Base-by-base conservation (phyloP, 1,140 invertebrate species). In the Drosophila malerkotliana region DNA sequence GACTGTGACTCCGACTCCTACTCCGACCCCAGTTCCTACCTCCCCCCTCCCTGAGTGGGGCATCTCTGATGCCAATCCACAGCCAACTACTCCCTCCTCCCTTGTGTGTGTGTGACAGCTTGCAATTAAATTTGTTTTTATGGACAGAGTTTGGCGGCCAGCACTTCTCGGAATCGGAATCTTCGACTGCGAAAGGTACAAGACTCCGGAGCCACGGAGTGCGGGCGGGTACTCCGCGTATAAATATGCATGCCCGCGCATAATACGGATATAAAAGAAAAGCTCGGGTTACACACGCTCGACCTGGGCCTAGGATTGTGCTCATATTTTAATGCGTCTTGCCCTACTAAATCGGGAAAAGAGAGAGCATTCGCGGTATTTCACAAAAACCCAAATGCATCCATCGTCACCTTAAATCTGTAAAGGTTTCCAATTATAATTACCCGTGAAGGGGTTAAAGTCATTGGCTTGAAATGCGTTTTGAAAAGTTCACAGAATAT, bases 71-170 rank as follows among this genome's bases (percentile, higher is more conserved):
- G 21, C 66, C 66, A 67, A 68, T 69, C 41, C 41, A 44, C 41
- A n/a, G 14, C 14, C 66, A 51, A 56, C 64, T 49, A 56, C 64
- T 49, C 39, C 66, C 56, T 51, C 63, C 66, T 26, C 66, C 52
- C 67, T 62, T 15, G 24, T 78, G 71, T 62, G 71, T 62, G 76
- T 84, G 74, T 85, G 83, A 82, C 78, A 88, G 82, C 83, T 82
- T 79, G 83, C 82, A 87, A 87, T 87, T 87, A 87, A 87, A 88
- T 87, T 82, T 88, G 82, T 88, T 88, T 87, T 88, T 88, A 87
- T 87, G 82, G 57, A 73, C 58, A 73, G 44, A 49, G 34, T 62
- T 64, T 74, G 53, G 48, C 47, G 51, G 59, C 53, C 60, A 81
- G 82, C 82, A 77, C 77, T 87, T 87, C 82, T 87, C 62, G 82